Evolutionary conservation across 1,140 invertebrate genomes (phyloP), one percentile per base, ranked within the genome.

Genomic region (Ptiloglossa arizonensis): DNA sequence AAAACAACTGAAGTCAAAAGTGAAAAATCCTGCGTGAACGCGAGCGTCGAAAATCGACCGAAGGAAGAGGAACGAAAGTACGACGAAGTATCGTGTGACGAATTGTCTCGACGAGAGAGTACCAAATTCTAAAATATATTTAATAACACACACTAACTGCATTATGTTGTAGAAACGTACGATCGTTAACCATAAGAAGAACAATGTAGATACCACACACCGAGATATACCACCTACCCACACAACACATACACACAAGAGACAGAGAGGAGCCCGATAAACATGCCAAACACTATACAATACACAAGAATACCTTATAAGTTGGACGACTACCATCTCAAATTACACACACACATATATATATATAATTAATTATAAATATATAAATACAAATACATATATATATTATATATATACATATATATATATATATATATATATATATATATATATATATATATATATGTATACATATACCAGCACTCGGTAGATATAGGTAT

Each of bases 91-190:
- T 76, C 76, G 74, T 74, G 73, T 66, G 81, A 82, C 77, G 84
- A 85, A 85, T 82, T 87, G 81, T 88, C 88, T 90, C 86, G 78
- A 84, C 79, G 86, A 90, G 89, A 90, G 89, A 91, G 90, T 91
- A 91, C 88, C 90, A 91, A 91, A 91, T 91, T 91, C 90, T 91
- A 91, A 91, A 90, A 91, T 90, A 85, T 90, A 91, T 91, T 90
- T 90, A 90, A 90, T 88, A 88, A 81, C 73, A 78, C 79, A 64
- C 63, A 86, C 73, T 83, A 85, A 88, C 62, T 84, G 88, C 90
- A 89, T 85, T 90, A 88, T 84, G 82, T 80, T 88, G 85, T 91
- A 91, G 90, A 82, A 84, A 84, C 84, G 79, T 85, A 81, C 82
- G 59, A 64, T 72, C 80, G 75, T 85, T 81, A 86, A 82, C 5